Conservation (phyloP, 2,888 invertebrate genomes). For the Scaptomyza tumidula region DNA sequence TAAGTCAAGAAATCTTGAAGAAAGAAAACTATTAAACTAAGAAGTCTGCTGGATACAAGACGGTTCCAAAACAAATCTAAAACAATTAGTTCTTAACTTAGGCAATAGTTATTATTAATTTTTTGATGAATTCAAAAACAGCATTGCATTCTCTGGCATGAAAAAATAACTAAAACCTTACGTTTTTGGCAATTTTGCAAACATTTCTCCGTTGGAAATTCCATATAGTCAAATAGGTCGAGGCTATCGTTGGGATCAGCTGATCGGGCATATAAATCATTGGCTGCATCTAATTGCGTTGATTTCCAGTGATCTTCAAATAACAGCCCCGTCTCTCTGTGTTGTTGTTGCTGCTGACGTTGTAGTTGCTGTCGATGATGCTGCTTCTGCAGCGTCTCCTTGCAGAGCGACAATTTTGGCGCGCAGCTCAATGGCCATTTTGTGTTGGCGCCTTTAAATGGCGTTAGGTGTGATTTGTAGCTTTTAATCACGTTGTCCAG, state of each 20-base stretch:
- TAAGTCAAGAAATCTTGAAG: too few species aligned
- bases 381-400: constrained; percentile 45
- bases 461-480: constrained; percentile 22
- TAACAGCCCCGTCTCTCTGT: background rate
- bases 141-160: too few species aligned
- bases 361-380: constrained; percentile 11
- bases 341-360: background rate
- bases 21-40: too few species aligned
- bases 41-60: too few species aligned
- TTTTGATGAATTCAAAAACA: too few species aligned
- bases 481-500: constrained; percentile 40
- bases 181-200: constrained; percentile 38
- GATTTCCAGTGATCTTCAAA: background rate
- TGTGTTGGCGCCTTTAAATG: constrained; percentile 19
- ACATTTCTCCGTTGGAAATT: constrained; percentile 40
- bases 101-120: too few species aligned
- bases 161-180: constrained; percentile 16
- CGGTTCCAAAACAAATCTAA: too few species aligned
- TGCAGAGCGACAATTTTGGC: constrained; percentile 49
- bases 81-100: too few species aligned
- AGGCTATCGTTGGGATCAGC: constrained; percentile 8
- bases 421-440: constrained; percentile 34
- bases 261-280: constrained; percentile 19
- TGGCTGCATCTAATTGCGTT: background rate
- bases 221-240: constrained; percentile 47